Conservation (phyloP, 92 coral and sea anemone species). For the Pocillopora meandrina region DNA sequence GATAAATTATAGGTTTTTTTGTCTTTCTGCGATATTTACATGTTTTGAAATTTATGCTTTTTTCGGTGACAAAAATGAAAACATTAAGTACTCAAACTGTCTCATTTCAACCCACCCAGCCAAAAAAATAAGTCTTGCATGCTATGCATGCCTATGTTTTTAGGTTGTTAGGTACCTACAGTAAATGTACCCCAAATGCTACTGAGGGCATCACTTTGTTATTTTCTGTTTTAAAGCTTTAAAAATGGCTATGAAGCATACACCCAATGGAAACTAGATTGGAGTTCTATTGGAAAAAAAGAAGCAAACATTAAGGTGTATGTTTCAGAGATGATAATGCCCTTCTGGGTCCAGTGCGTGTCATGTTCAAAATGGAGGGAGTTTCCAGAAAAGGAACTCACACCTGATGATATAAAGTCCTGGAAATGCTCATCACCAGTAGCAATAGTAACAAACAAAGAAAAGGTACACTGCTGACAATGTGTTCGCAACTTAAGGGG, state of each 20-base stretch:
- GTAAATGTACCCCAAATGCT: no score
- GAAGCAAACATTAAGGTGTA: conserved; percentile 87
- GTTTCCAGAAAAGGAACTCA: conserved; percentile 48
- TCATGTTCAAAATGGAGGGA: conserved; percentile 90
- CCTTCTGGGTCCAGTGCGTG: conserved; percentile 90
- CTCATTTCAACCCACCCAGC: no score
- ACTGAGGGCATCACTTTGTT: no score
- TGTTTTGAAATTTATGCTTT: no score
- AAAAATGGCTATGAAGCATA: conserved; percentile 90
- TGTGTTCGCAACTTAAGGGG: no score
- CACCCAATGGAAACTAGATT: conserved; percentile 90
- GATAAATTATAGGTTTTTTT: no score
- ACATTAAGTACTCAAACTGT: no score
- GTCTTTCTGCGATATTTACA: no score
- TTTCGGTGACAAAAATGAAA: no score
- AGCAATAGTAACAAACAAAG: neutral
- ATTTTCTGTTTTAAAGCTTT: conserved; percentile 50
- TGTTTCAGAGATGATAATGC: conserved; percentile 85
- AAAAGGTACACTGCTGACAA: conserved; percentile 5
- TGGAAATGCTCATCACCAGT: conserved; percentile 50
- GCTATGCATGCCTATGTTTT: no score
- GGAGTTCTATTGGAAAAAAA: conserved; percentile 87
- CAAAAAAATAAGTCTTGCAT: no score
- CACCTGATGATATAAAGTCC: conserved; percentile 29
- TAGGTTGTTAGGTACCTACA: no score